A percentile compares a stretch with the other conserved stretches of the same genome.
These are phyloP conservation scores for Dasypolia templi DNA, from an alignment of 2,888 invertebrate species.

Conservation along the genomic window DNA sequence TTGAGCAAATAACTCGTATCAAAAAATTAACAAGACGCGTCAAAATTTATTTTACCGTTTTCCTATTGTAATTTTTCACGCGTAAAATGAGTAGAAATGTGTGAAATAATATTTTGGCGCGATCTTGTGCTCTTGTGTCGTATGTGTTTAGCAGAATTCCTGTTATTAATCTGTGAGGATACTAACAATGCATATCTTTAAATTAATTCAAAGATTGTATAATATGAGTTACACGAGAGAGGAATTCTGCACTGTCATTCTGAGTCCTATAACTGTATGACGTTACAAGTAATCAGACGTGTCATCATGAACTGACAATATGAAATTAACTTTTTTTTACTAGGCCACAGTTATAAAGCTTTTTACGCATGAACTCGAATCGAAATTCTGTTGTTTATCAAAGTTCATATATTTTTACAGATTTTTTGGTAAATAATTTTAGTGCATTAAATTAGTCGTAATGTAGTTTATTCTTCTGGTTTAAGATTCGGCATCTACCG, in stretches of 20 bases:
- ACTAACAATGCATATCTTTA: constrained; percentile 70
- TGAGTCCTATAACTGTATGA: constrained; percentile 15
- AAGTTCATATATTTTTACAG: constrained; percentile 60
- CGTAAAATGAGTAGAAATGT: constrained; percentile 45
- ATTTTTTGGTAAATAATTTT: constrained; percentile 45
- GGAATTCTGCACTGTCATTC: constrained; percentile 67
- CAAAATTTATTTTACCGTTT: constrained; percentile 41
- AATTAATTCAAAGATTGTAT: constrained; percentile 68
- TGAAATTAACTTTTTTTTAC: constrained; percentile 41
- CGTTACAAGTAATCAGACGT: constrained; percentile 16
- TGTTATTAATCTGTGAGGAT: constrained; percentile 61
- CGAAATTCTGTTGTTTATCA: constrained; percentile 62
- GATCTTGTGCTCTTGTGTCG: constrained; percentile 30
- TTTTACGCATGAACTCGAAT: constrained; percentile 67
- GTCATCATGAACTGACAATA: constrained; percentile 54
- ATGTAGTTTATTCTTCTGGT: constrained; percentile 51
- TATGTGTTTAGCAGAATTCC: constrained; percentile 62
- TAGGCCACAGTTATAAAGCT: constrained; percentile 47
- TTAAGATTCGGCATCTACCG: constrained; percentile 68
- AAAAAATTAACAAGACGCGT: constrained; percentile 43
- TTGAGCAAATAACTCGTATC: constrained; percentile 28
- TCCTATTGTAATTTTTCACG: constrained; percentile 42
- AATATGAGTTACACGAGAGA: constrained; percentile 61
- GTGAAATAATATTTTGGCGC: constrained; percentile 45
- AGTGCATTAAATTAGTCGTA: constrained; percentile 56